phyloP scores from a whole-genome alignment of 1,140 invertebrate genomes.

The Macrosteles quadrilineatus region DNA sequence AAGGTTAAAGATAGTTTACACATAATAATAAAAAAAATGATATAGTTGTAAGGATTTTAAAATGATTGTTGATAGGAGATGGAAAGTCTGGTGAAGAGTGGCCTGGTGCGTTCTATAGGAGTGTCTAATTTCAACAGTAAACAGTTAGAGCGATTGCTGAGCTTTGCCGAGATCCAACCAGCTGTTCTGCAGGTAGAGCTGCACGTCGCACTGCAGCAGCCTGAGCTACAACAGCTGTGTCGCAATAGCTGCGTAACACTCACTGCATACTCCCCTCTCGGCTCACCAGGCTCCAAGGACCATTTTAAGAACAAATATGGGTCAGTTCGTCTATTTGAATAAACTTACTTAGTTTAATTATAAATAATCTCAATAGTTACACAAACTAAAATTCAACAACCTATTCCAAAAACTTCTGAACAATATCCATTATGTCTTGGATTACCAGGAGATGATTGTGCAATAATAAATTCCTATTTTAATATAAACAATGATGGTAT shows the following conservation, averaged over 20 bases:
- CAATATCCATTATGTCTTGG: no score
- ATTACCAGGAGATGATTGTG: no score
- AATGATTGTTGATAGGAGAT: slow-evolving; percentile 52
- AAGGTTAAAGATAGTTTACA: no score
- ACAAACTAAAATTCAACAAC: not conserved
- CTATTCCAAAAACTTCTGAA: not conserved
- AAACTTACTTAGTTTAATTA: no score
- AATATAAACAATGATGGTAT: no score
- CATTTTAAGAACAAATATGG: slow-evolving; percentile 29
- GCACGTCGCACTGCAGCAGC: slow-evolving; percentile 57
- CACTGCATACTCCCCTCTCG: slow-evolving; percentile 57
- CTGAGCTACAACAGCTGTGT: slow-evolving; percentile 52
- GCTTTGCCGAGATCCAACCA: slow-evolving; percentile 33
- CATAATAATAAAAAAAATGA: no score
- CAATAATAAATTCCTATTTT: no score
- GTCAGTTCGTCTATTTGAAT: slow-evolving; percentile 6
- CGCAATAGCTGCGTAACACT: slow-evolving; percentile 50
- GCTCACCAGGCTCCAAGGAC: slow-evolving; percentile 51
- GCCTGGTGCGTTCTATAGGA: slow-evolving; percentile 51
- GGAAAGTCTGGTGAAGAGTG: slow-evolving; percentile 57
- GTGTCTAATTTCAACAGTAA: slow-evolving; percentile 49
- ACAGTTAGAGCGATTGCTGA: slow-evolving; percentile 44
- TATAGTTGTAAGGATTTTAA: no score
- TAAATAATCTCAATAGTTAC: no score
- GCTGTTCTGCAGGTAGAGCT: slow-evolving; percentile 54